These are phyloP conservation scores for Netelia fuscicornis DNA, from an alignment of 2,888 invertebrate species.

Conservation along the genomic window DNA sequence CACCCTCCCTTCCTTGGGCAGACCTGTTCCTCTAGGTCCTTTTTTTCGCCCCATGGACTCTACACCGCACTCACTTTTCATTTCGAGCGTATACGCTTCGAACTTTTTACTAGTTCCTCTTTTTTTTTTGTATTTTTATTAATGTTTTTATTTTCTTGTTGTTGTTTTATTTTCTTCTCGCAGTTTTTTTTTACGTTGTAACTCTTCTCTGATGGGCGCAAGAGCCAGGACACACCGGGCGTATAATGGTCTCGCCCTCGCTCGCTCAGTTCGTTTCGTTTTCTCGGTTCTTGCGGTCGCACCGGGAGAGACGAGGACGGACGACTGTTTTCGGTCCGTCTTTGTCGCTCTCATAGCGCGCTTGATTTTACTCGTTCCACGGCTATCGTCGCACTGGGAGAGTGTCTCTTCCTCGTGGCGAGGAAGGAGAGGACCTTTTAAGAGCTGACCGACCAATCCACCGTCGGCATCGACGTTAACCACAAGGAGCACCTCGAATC, in stretches of 20 bases:
- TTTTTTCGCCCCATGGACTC: conserved; percentile 10
- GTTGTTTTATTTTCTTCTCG: neutral
- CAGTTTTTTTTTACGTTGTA: conserved; percentile 15
- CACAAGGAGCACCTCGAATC: conserved; percentile 73
- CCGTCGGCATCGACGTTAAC: conserved; percentile 73
- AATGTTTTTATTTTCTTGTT: neutral
- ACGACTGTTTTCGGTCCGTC: conserved; percentile 14
- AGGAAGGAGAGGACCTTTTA: conserved; percentile 58
- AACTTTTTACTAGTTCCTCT: neutral
- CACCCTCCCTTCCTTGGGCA: neutral
- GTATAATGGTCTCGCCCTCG: conserved; percentile 62
- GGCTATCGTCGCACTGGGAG: conserved; percentile 12
- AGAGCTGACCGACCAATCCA: conserved; percentile 76
- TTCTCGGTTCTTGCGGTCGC: conserved; percentile 70
- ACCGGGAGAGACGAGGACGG: conserved; percentile 14
- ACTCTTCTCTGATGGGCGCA: conserved; percentile 42
- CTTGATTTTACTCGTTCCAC: conserved; percentile 47
- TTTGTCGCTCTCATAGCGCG: conserved; percentile 18
- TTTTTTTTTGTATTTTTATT: neutral
- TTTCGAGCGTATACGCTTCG: conserved; percentile 3
- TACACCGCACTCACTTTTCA: neutral
- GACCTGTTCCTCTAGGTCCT: conserved; percentile 25
- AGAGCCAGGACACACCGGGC: conserved; percentile 20
- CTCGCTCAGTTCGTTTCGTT: conserved; percentile 60
- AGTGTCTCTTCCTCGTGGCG: conserved; percentile 9